Evolutionary conservation across 2,797 vertebrate genomes (phyloP), one percentile per base, ranked within the genome.

Genomic region (Distichodus sexfasciatus): DNA sequence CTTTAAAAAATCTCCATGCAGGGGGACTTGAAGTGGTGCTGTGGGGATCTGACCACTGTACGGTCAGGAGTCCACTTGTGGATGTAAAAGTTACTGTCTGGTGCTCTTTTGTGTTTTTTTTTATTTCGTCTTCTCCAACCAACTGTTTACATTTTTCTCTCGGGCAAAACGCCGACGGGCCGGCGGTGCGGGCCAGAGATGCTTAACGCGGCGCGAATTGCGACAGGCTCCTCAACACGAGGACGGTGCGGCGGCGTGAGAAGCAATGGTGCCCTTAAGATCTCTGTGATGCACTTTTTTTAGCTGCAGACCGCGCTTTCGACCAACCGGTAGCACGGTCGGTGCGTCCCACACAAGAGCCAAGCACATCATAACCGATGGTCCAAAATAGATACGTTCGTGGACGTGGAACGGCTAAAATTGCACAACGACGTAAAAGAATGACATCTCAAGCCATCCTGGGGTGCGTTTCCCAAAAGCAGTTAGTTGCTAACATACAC

Each of bases 111-210:
- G 80, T 76, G 68, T 71, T 75, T 86, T 78, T 73, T 46, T 51
- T 73, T 69, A 46, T 15, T 63, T 14, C 54, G 60, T 71, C 71
- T 83, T 84, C 75, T 85, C 80, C 84, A 79, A 79, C 72, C 43
- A 81, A 83, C 83, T 89, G 90, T 93, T 93, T 91, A 91, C 90
- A 91, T 88, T 86, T 62, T 66, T 59, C 71, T 82, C 79, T 47
- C 23, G 74, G 55, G 70, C 83, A 65, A 83, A 66, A 77, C 47
- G 44, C 8, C 36, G 38, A 33, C 10, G 36, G 5, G 15, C 24
- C 24, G 50, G 67, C 48, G 78, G 71, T 76, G 59, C 84, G 24
- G 62, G 33, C 38, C 72, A 46, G 65, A 57, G 41, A 63, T 60
- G n/a, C 41, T 28, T 23, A 36, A 15, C 12, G 29, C 35, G 35